These are phyloP conservation scores for Drosophila arizonae DNA, from an alignment of 1,140 invertebrate species.

Conservation along the genomic window DNA sequence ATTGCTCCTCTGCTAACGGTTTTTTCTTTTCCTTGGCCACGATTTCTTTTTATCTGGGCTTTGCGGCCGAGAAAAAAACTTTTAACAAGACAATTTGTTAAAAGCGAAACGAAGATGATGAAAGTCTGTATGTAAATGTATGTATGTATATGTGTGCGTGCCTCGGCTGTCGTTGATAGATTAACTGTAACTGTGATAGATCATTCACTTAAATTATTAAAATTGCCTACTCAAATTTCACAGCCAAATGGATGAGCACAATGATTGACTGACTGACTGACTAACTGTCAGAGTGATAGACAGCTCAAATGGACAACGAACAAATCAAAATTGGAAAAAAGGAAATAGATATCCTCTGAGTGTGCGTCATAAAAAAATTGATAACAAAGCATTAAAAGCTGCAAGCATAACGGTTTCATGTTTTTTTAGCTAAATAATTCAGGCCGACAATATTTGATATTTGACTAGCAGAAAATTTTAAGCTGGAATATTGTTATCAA, in stretches of 20 bases:
- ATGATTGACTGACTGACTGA: constrained; percentile 59
- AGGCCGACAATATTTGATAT: no score
- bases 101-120: constrained; percentile 40
- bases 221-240: constrained; percentile 81
- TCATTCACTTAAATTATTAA: constrained; percentile 83
- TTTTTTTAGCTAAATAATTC: no score
- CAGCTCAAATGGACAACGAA: constrained; percentile 63
- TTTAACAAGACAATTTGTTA: constrained; percentile 80
- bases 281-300: constrained; percentile 24
- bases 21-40: constrained; percentile 7
- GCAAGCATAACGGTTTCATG: no score
- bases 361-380: neutral
- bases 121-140: neutral
- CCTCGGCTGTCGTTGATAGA: constrained; percentile 2
- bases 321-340: constrained; percentile 34
- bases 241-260: constrained; percentile 46
- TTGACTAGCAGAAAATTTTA: no score
- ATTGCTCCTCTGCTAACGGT: constrained; percentile 31
- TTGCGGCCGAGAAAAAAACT: constrained; percentile 50
- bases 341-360: neutral
- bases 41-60: constrained; percentile 56
- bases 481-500: no score
- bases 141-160: neutral
- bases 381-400: neutral
- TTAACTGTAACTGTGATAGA: constrained; percentile 78